Conservation (phyloP, 2,797 vertebrate species). For the Spinus olivaceus region DNA sequence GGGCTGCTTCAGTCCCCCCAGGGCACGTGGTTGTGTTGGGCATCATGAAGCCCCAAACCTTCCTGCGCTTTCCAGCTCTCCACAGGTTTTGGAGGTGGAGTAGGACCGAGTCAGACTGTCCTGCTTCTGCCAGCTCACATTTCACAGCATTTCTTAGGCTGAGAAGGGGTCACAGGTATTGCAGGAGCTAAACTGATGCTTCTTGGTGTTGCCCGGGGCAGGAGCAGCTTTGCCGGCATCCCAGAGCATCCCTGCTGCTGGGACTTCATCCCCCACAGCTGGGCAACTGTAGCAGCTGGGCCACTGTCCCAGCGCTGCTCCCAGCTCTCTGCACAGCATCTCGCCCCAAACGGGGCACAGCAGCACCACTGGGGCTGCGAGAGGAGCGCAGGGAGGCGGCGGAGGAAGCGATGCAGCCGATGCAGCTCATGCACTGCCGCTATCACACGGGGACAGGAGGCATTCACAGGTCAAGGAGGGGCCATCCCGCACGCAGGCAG, state of each 20-base stretch:
- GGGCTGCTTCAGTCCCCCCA: neutral
- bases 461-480: neutral
- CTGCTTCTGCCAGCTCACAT: neutral
- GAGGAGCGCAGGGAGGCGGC: neutral
- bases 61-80: neutral
- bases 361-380: neutral
- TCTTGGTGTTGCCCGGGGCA: neutral
- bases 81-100: neutral
- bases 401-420: rapidly evolving
- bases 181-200: neutral
- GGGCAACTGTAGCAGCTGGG: neutral
- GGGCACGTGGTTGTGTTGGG: rapidly evolving
- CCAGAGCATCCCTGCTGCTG: neutral
- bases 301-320: neutral
- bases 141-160: neutral
- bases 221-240: neutral
- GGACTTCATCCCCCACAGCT: neutral
- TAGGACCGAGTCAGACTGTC: neutral
- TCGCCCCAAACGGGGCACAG: neutral
- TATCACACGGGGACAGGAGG: neutral
- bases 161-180: neutral
- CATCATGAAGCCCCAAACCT: rapidly evolving
- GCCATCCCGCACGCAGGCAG: neutral
- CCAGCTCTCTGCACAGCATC: neutral
- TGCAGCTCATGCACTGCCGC: neutral